These are phyloP conservation scores for Cordilura impudica DNA, from an alignment of 2,888 invertebrate species.

Conservation along the genomic window DNA sequence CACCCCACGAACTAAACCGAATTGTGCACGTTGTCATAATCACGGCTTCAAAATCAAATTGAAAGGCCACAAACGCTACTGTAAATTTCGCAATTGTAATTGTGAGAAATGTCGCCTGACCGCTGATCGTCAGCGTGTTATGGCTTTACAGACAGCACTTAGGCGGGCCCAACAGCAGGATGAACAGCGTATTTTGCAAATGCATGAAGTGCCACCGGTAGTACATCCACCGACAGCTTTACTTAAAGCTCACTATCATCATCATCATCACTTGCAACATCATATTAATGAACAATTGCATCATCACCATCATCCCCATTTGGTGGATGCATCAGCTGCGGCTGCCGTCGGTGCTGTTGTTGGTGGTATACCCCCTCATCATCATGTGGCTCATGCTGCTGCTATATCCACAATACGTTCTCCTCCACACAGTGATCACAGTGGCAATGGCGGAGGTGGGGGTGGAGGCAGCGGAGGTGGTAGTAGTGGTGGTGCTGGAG, in stretches of 20 bases:
- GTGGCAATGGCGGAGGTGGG: constrained; percentile 38
- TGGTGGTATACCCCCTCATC: constrained; percentile 52
- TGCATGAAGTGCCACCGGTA: constrained; percentile 79
- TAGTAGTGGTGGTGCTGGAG: constrained; percentile 56
- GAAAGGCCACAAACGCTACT: constrained; percentile 95
- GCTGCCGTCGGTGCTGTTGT: constrained; percentile 67
- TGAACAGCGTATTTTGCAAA: constrained; percentile 81
- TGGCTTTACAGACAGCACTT: constrained; percentile 92
- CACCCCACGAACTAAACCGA: constrained; percentile 89
- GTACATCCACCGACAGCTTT: constrained; percentile 67
- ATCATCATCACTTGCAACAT: constrained; percentile 76
- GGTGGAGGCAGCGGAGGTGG: constrained; percentile 58
- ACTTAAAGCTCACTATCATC: constrained; percentile 72
- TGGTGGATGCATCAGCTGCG: constrained; percentile 66
- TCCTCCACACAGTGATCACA: constrained; percentile 67
- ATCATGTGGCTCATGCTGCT: constrained; percentile 54
- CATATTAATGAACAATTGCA: constrained; percentile 79
- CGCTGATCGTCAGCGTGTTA: constrained; percentile 91
- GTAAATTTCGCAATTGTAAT: constrained; percentile 89
- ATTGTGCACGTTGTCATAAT: constrained; percentile 95
- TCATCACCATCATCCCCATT: constrained; percentile 67
- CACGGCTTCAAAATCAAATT: constrained; percentile 92
- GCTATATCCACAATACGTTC: constrained; percentile 66
- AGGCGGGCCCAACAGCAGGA: constrained; percentile 92
- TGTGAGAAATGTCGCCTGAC: constrained; percentile 93